phyloP scores from a whole-genome alignment of 2,797 vertebrate species.

The Rhincodon typus region DNA sequence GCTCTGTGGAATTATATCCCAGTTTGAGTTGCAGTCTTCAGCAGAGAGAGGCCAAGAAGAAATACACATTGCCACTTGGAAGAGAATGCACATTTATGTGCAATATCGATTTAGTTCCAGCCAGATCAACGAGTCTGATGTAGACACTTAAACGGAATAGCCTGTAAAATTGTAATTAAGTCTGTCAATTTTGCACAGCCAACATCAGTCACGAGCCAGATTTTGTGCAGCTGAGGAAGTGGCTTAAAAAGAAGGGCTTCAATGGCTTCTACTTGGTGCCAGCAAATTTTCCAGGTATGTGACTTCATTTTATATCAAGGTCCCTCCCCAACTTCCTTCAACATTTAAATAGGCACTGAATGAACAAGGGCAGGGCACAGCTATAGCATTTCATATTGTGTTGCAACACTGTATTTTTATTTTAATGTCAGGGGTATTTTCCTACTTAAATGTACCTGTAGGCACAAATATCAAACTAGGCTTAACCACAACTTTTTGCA shows the following conservation, averaged over 20 bases:
- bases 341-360: neutral
- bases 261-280: conserved; percentile 63
- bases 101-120: neutral
- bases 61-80: neutral
- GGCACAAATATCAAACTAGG: neutral
- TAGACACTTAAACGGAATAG: neutral
- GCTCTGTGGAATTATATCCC: neutral
- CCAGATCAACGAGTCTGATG: neutral
- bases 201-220: conserved; percentile 62
- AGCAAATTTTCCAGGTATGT: conserved; percentile 66
- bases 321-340: neutral
- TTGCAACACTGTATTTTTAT: neutral
- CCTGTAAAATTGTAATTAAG: neutral
- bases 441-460: neutral
- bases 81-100: neutral
- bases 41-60: neutral
- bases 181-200: conserved; percentile 52
- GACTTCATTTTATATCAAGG: neutral
- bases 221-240: conserved; percentile 73
- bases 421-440: neutral
- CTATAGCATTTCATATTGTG: neutral
- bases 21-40: neutral
- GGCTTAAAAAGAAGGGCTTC: conserved; percentile 77
- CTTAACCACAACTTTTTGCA: neutral
- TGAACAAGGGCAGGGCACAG: neutral